Conservation (phyloP, 2,113 vertebrate genomes). For the Eonycteris spelaea region DNA sequence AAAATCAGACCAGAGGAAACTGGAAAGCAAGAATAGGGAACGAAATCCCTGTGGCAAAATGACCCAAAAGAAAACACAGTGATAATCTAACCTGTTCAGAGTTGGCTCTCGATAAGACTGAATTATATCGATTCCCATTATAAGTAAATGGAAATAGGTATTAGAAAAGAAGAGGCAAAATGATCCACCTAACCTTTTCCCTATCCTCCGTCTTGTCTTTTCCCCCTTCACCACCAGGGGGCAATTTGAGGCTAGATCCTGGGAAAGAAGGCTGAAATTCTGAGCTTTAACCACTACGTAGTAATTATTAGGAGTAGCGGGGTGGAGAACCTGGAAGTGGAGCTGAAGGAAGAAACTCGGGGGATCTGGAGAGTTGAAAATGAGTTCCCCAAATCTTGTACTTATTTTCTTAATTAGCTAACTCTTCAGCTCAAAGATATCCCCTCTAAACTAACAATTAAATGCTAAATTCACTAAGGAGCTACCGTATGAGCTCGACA, state of each 20-base stretch:
- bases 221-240: conserved; percentile 58
- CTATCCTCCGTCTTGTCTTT: conserved; percentile 5
- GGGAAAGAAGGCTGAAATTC: neutral
- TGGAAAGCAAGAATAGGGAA: neutral
- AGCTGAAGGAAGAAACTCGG: neutral
- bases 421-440: neutral
- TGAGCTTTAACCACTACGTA: neutral
- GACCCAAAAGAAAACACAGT: neutral
- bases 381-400: neutral
- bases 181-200: neutral
- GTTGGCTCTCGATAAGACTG: neutral
- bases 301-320: neutral
- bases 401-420: conserved; percentile 2
- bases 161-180: neutral
- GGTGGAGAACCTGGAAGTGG: neutral
- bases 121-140: neutral
- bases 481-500: neutral
- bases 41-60: neutral
- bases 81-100: neutral
- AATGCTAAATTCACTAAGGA: neutral
- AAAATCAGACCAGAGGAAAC: neutral
- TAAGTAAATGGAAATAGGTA: neutral
- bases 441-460: neutral
- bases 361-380: neutral
- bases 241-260: conserved; percentile 17